phyloP scores from a whole-genome alignment of 2,888 invertebrate genomes.

The Drosophila eohydei region DNA sequence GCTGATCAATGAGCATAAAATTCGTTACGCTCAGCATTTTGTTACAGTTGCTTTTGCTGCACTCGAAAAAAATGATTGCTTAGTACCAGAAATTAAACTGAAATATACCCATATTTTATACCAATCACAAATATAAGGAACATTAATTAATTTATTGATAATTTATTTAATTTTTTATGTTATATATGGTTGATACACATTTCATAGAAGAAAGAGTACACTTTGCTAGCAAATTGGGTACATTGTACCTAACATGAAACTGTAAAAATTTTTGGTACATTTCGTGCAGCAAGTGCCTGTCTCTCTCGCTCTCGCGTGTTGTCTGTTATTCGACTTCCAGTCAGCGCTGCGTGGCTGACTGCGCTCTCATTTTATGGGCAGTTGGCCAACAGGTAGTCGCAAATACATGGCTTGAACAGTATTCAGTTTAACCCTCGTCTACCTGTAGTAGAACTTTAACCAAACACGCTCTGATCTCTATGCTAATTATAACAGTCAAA shows the following conservation, averaged over 20 bases:
- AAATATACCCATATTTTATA: background rate
- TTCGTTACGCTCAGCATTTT: conserved; percentile 33
- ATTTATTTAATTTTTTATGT: background rate
- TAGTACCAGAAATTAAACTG: background rate
- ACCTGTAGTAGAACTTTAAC: conserved; percentile 13
- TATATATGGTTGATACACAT: background rate
- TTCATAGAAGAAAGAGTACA: background rate
- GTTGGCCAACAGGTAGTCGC: conserved; percentile 58
- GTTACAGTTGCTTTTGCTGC: conserved; percentile 16
- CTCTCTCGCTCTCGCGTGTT: conserved; percentile 1
- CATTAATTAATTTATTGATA: background rate
- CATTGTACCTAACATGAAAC: background rate
- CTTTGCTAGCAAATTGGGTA: background rate
- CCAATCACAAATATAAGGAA: background rate
- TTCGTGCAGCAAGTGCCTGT: background rate
- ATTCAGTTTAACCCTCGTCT: conserved; percentile 12
- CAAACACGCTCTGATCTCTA: conserved; percentile 6
- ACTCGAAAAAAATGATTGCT: background rate
- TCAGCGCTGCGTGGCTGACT: conserved; percentile 16
- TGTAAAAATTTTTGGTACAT: background rate
- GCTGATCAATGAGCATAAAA: conserved; percentile 27
- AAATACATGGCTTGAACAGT: conserved; percentile 14
- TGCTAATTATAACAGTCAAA: conserved; percentile 35
- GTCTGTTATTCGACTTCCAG: conserved; percentile 20
- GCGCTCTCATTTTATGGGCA: conserved; percentile 1